Conservation (phyloP, 2,797 vertebrate genomes). For the Alfaro cultratus region DNA sequence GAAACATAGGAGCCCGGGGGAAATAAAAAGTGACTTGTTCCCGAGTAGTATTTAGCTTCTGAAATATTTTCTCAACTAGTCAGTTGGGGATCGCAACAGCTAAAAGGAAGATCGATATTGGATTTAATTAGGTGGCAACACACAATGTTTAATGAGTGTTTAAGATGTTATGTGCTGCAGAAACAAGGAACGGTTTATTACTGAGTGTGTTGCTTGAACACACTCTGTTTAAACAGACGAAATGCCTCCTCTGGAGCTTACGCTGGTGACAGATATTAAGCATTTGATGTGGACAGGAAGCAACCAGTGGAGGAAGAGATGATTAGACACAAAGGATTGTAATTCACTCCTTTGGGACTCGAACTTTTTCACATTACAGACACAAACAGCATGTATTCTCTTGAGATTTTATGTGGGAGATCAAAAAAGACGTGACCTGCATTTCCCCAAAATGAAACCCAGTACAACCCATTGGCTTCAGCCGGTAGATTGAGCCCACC, state of each 20-base stretch:
- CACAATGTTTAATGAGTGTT: slow-evolving; percentile 18
- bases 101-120: slow-evolving; percentile 21
- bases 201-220: not conserved
- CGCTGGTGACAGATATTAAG: not conserved
- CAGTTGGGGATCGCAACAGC: slow-evolving; percentile 4
- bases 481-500: not conserved
- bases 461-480: not conserved
- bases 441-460: not conserved
- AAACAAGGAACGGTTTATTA: slow-evolving; percentile 3
- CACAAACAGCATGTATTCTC: not conserved
- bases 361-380: not conserved
- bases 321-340: not conserved
- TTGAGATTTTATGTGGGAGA: not conserved
- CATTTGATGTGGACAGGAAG: slow-evolving; percentile 1
- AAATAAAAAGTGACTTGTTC: slow-evolving; percentile 30
- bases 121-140: slow-evolving; percentile 9
- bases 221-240: not conserved
- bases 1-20: not conserved
- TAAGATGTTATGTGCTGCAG: not conserved
- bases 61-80: slow-evolving; percentile 18
- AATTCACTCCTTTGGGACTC: not conserved
- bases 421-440: not conserved
- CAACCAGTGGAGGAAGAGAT: not conserved
- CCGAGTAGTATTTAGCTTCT: slow-evolving; percentile 15
- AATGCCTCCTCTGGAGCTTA: not conserved